A percentile compares a stretch with the other conserved stretches of the same genome.
phyloP scores from a whole-genome alignment of 2,888 invertebrate genomes.

The Alcis repandata region DNA sequence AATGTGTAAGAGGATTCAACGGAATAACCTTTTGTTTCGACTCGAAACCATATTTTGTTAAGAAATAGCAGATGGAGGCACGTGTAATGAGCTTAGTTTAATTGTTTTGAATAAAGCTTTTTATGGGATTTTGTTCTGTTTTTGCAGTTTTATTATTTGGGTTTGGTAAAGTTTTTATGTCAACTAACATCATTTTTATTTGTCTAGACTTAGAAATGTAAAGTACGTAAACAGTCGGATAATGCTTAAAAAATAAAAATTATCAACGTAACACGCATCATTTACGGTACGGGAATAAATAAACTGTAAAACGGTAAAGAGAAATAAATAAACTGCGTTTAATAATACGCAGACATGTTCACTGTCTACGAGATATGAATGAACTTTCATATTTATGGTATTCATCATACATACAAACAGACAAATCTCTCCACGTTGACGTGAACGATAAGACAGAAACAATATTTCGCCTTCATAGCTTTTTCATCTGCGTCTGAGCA shows the following conservation, averaged over 20 bases:
- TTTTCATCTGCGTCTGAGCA: slow-evolving; percentile 44
- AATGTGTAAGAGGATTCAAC: slow-evolving; percentile 46
- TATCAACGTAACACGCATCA: background rate
- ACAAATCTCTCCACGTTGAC: slow-evolving; percentile 41
- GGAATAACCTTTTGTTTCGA: slow-evolving; percentile 42
- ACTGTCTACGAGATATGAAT: slow-evolving; percentile 22
- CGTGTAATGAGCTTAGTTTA: slow-evolving; percentile 20
- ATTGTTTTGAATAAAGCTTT: slow-evolving; percentile 3
- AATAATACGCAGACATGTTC: slow-evolving; percentile 15
- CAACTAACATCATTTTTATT: background rate
- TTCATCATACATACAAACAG: slow-evolving; percentile 22
- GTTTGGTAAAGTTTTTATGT: background rate
- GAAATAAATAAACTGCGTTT: slow-evolving; percentile 13
- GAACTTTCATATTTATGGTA: slow-evolving; percentile 30
- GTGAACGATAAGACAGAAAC: slow-evolving; percentile 36
- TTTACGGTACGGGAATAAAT: background rate
- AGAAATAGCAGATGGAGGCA: slow-evolving; percentile 18
- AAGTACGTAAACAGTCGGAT: background rate
- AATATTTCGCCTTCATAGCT: slow-evolving; percentile 41
- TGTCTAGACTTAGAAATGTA: slow-evolving; percentile 3
- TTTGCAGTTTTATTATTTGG: background rate
- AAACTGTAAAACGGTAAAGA: background rate
- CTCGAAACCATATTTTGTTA: slow-evolving; percentile 38
- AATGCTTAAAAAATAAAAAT: background rate
- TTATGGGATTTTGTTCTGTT: background rate